phyloP scores from a whole-genome alignment of 2,888 invertebrate genomes.

The Eucera pruinosa region DNA sequence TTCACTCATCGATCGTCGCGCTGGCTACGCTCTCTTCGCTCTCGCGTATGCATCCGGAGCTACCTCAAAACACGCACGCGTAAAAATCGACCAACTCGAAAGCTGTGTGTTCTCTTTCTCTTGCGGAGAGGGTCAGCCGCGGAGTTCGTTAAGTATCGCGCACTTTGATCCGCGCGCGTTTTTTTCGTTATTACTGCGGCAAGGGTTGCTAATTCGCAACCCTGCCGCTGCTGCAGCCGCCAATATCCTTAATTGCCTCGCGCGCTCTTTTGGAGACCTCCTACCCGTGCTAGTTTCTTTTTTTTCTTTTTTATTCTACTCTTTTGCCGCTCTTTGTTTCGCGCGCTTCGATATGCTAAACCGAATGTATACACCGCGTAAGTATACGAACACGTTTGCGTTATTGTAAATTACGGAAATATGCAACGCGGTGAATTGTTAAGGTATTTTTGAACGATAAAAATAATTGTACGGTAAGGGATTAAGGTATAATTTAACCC shows the following conservation, averaged over 20 bases:
- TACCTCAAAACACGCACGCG: slow-evolving; percentile 66
- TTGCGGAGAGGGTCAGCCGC: slow-evolving; percentile 40
- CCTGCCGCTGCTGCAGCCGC: not conserved
- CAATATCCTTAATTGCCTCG: slow-evolving; percentile 44
- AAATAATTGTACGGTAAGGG: too few relatives aligned
- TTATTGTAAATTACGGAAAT: too few relatives aligned
- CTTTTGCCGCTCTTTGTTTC: too few relatives aligned
- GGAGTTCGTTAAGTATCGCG: slow-evolving; percentile 54
- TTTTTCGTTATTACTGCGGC: slow-evolving; percentile 40
- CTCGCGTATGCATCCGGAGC: too few relatives aligned
- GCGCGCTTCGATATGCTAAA: too few relatives aligned
- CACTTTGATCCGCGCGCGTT: slow-evolving; percentile 61
- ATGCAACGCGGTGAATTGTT: too few relatives aligned
- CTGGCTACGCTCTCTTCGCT: too few relatives aligned
- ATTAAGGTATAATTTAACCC: too few relatives aligned
- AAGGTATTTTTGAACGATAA: too few relatives aligned
- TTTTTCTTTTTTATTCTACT: not conserved
- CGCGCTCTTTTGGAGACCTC: slow-evolving; percentile 2
- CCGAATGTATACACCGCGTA: too few relatives aligned
- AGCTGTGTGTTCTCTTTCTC: slow-evolving; percentile 10
- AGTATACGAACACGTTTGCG: too few relatives aligned
- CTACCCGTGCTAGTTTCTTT: too few relatives aligned
- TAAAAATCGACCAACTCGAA: slow-evolving; percentile 44
- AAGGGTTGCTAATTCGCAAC: slow-evolving; percentile 35
- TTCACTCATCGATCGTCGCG: slow-evolving; percentile 63